Evolutionary conservation across 37 sponge, comb jelly and placozoan genomes (phyloP).

Genomic region (Hormiphora californensis): DNA sequence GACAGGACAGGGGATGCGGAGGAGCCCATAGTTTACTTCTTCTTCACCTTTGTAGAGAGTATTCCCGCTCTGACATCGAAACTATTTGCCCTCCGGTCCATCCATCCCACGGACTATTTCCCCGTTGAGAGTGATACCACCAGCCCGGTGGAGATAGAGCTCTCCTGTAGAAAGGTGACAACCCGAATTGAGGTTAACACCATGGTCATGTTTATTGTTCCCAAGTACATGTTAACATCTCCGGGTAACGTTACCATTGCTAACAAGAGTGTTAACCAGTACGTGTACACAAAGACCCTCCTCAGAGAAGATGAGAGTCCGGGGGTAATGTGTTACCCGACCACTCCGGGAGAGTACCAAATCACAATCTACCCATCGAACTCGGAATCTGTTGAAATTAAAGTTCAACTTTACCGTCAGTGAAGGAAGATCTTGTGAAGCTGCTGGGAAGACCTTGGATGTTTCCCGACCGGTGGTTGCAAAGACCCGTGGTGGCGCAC

Average conservation of each 20-base stretch:
- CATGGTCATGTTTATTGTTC: not conserved
- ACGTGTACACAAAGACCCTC: slow-evolving; percentile 6
- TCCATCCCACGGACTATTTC: not conserved
- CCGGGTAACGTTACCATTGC: not conserved
- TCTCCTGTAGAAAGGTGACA: not conserved
- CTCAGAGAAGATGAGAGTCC: not conserved
- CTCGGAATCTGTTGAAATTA: not conserved
- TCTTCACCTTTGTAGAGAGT: slow-evolving; percentile 19
- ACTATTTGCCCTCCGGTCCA: not conserved
- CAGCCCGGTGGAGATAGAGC: not conserved
- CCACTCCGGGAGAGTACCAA: not conserved
- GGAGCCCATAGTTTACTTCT: not conserved
- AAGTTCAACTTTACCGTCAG: slow-evolving; percentile 9
- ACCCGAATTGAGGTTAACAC: not conserved
- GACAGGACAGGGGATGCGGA: not conserved
- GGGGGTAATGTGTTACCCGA: not conserved
- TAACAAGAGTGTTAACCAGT: not conserved
- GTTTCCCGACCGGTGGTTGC: too few species aligned
- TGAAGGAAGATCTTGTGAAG: not conserved
- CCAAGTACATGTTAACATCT: not conserved
- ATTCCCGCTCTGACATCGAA: not conserved
- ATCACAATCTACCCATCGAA: slow-evolving; percentile 3
- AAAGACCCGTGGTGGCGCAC: too few species aligned
- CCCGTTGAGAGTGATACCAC: not conserved
- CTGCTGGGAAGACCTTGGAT: too few species aligned